A percentile compares a stretch with the other conserved stretches of the same genome.
Evolutionary conservation across 2,797 vertebrate species (phyloP).

Genomic region (Enteromius argenteus): DNA sequence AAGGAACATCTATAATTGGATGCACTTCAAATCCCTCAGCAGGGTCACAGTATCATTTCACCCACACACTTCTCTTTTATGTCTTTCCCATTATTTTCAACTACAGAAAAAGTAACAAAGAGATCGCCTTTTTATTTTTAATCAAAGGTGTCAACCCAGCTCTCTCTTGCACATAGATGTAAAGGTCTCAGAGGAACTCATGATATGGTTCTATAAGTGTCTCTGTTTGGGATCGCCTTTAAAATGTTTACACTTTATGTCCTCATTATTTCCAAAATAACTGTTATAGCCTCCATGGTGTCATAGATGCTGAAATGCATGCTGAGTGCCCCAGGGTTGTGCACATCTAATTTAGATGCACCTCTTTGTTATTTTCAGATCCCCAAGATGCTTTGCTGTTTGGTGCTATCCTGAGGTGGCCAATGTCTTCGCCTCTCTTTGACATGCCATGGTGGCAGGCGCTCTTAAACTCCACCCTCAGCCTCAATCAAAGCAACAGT

Average conservation of each 20-base stretch:
- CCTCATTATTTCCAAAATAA: constrained; percentile 26
- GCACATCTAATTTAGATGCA: constrained; percentile 62
- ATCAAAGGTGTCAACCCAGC: neutral
- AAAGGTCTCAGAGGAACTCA: neutral
- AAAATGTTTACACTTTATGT: neutral
- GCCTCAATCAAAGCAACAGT: constrained; percentile 63
- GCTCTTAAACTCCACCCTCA: constrained; percentile 59
- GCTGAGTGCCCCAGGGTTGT: constrained; percentile 7
- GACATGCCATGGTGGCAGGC: constrained; percentile 72
- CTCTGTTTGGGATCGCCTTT: neutral
- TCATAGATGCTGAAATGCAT: constrained; percentile 28
- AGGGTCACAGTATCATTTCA: constrained; percentile 23
- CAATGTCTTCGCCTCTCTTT: constrained; percentile 63
- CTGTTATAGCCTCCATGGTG: neutral
- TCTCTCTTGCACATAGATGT: neutral
- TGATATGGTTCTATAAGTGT: neutral
- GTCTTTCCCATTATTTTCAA: neutral
- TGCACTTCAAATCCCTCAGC: constrained; percentile 17
- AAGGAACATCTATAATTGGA: constrained; percentile 51
- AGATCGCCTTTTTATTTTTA: neutral
- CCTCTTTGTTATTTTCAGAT: constrained; percentile 55
- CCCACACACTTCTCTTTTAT: constrained; percentile 21
- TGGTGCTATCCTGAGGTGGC: constrained; percentile 52
- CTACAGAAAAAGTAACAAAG: neutral
- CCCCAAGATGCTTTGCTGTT: constrained; percentile 65